A percentile compares a stretch with the other conserved stretches of the same genome.
Evolutionary conservation across 2,797 vertebrate species (phyloP).

Genomic region (Alauda arvensis): DNA sequence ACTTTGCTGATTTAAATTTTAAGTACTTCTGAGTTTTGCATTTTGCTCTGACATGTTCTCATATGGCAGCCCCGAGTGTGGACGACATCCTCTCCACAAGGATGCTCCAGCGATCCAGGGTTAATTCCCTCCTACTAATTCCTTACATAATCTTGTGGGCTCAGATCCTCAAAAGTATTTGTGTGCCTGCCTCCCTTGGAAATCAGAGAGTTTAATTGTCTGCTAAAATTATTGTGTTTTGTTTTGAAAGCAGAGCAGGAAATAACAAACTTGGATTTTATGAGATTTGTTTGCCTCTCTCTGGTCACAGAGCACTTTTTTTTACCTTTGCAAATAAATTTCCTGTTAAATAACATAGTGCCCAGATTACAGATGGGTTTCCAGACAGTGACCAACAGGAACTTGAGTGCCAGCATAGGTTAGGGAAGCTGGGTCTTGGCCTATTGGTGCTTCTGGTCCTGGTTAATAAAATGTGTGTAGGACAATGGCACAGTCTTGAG

Average conservation of each 20-base stretch:
- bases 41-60: background rate
- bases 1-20: background rate
- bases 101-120: background rate
- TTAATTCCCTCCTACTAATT: slow-evolving; percentile 48
- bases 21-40: background rate
- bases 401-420: background rate
- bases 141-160: slow-evolving; percentile 47
- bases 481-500: background rate
- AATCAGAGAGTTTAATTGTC: slow-evolving; percentile 55
- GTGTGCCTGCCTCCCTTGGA: slow-evolving; percentile 33
- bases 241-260: slow-evolving; percentile 59
- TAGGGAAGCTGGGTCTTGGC: background rate
- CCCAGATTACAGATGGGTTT: background rate
- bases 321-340: background rate
- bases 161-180: slow-evolving; percentile 60
- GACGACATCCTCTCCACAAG: background rate
- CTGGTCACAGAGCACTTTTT: slow-evolving; percentile 15
- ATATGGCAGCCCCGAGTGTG: background rate
- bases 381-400: background rate
- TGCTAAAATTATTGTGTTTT: slow-evolving; percentile 54
- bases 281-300: slow-evolving; percentile 40
- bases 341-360: background rate
- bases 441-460: background rate
- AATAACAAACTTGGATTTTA: slow-evolving; percentile 56
- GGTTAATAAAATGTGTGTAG: background rate